Conservation (phyloP, 2,113 vertebrate genomes). For the Sorex araneus region DNA sequence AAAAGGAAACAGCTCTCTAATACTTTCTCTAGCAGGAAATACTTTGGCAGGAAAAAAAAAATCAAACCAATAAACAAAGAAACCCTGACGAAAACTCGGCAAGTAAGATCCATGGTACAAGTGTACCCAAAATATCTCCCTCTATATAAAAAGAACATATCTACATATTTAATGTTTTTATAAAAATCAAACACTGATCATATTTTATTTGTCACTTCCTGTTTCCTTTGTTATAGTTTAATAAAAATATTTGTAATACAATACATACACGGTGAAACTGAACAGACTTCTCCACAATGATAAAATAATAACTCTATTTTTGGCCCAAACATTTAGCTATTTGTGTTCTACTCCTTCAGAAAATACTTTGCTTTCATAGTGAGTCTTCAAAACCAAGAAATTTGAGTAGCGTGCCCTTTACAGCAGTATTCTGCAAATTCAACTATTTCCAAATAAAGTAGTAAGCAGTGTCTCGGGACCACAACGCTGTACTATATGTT, state of each 20-base stretch:
- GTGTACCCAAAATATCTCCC: background rate
- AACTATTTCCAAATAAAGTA: slow-evolving; percentile 80
- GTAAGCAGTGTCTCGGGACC: slow-evolving; percentile 64
- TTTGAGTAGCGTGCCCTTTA: slow-evolving; percentile 73
- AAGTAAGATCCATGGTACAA: background rate
- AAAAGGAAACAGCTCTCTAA: background rate
- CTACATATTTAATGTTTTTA: background rate
- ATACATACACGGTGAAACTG: slow-evolving; percentile 17
- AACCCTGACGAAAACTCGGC: background rate
- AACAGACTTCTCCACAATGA: slow-evolving; percentile 59
- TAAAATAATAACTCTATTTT: slow-evolving; percentile 82
- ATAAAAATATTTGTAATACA: slow-evolving; percentile 46
- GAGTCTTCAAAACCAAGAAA: slow-evolving; percentile 74
- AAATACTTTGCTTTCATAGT: slow-evolving; percentile 79
- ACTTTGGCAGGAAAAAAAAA: background rate
- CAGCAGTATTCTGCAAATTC: slow-evolving; percentile 78
- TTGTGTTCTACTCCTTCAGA: slow-evolving; percentile 79
- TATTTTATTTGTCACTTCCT: background rate
- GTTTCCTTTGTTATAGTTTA: background rate
- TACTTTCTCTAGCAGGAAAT: background rate
- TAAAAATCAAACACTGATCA: background rate
- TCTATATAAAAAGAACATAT: background rate
- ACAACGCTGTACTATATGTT: slow-evolving; percentile 70
- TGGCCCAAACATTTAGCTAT: slow-evolving; percentile 65
- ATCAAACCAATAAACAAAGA: slow-evolving; percentile 28